phyloP scores from a whole-genome alignment of 2,113 vertebrate species.

The Gorsachius goisagi region DNA sequence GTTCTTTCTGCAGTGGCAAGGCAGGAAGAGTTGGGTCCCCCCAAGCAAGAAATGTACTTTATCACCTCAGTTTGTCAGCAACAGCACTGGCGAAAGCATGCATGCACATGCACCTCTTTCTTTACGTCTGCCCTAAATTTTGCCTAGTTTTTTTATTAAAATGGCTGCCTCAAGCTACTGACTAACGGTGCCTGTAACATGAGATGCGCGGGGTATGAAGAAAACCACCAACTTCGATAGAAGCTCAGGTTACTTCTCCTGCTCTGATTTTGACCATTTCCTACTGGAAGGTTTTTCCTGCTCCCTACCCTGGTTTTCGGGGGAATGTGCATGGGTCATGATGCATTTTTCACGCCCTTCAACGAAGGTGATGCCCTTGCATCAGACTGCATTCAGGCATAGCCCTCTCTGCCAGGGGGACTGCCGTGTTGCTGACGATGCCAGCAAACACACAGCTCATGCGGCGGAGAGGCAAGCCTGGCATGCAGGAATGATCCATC shows the following conservation, averaged over 20 bases:
- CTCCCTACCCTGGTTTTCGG: background rate
- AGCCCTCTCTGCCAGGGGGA: background rate
- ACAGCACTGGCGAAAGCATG: background rate
- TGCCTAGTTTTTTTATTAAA: background rate
- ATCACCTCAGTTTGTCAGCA: background rate
- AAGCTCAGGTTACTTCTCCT: background rate
- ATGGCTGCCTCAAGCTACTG: background rate
- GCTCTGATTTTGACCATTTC: background rate
- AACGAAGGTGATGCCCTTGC: background rate
- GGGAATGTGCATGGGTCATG: background rate
- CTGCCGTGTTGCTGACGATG: fast-evolving
- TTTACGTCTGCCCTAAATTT: background rate
- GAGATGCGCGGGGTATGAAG: background rate
- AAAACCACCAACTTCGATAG: background rate
- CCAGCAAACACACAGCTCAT: background rate
- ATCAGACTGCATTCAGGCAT: fast-evolving
- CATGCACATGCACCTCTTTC: background rate
- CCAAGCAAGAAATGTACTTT: conserved; percentile 26
- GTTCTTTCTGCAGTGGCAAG: background rate
- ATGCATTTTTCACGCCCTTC: background rate
- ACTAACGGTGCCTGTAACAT: background rate
- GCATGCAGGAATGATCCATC: background rate
- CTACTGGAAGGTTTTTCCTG: background rate
- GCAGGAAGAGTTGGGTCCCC: background rate
- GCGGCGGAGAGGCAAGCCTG: background rate